Conservation (phyloP, 1,140 invertebrate species). For the Lethrus apterus region DNA sequence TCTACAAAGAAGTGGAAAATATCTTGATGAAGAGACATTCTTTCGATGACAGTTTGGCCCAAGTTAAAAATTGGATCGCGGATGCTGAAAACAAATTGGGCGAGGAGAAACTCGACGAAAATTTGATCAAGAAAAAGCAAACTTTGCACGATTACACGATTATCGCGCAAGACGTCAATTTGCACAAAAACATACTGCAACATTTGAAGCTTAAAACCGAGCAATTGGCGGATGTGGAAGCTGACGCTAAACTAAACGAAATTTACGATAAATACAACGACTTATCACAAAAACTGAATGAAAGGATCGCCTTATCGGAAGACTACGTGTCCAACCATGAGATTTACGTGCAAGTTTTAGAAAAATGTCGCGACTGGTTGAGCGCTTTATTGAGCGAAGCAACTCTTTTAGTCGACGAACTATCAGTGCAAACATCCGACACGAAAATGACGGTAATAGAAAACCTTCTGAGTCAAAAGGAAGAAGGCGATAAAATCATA, state of each 20-base stretch:
- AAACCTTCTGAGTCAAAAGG: constrained; percentile 63
- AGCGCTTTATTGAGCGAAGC: constrained; percentile 61
- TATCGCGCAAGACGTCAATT: constrained; percentile 71
- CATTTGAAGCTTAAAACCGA: constrained; percentile 71
- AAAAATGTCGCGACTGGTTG: constrained; percentile 66
- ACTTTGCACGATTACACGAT: constrained; percentile 67
- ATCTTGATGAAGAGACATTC: constrained; percentile 80
- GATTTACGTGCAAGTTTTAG: constrained; percentile 69
- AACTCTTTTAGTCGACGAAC: constrained; percentile 57
- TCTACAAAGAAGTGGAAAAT: constrained; percentile 79
- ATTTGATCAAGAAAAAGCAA: constrained; percentile 77
- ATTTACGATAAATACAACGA: constrained; percentile 63
- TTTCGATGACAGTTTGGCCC: constrained; percentile 81
- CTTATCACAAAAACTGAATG: constrained; percentile 58
- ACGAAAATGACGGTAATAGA: constrained; percentile 65
- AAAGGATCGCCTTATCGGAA: constrained; percentile 58
- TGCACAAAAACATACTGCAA: constrained; percentile 70
- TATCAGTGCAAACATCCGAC: constrained; percentile 64
- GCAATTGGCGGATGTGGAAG: constrained; percentile 65
- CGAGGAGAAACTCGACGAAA: constrained; percentile 61
- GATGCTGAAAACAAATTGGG: constrained; percentile 64
- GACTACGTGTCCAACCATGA: constrained; percentile 75
- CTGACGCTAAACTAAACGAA: constrained; percentile 58
- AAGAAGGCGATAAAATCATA: constrained; percentile 66
- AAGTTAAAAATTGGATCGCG: constrained; percentile 72